Percentiles rank a stretch among this genome's conserved stretches.
These are phyloP conservation scores for Pocillopora grandis DNA, from an alignment of 92 coral and sea anemone genomes.

Conservation along the genomic window DNA sequence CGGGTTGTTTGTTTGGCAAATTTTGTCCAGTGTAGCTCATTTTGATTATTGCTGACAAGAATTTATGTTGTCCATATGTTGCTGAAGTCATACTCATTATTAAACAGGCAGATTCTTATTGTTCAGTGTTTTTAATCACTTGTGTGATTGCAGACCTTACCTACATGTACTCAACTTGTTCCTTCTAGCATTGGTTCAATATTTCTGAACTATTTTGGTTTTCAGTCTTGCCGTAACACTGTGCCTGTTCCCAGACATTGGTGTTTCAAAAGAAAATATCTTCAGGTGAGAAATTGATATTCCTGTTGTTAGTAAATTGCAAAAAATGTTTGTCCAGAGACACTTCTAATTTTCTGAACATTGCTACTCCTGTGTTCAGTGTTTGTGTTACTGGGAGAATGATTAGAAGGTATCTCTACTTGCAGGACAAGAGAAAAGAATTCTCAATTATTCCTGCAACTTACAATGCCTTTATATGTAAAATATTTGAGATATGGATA, in stretches of 20 bases:
- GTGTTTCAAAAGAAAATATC: slow-evolving; percentile 97
- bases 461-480: slow-evolving; percentile 62
- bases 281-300: slow-evolving; percentile 70
- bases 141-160: too few relatives aligned
- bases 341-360: slow-evolving; percentile 28
- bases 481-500: neutral
- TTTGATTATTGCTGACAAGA: too few relatives aligned
- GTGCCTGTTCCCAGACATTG: slow-evolving; percentile 99
- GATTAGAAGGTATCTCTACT: slow-evolving; percentile 53
- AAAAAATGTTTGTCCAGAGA: neutral
- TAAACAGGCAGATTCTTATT: too few relatives aligned
- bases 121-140: too few relatives aligned
- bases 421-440: slow-evolving; percentile 40
- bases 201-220: neutral
- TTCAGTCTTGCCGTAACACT: slow-evolving; percentile 92
- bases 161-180: too few relatives aligned
- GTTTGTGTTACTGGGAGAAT: slow-evolving; percentile 21
- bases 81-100: too few relatives aligned
- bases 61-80: too few relatives aligned
- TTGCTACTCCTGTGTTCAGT: slow-evolving; percentile 4
- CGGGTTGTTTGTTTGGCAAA: too few relatives aligned
- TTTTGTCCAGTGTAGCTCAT: too few relatives aligned
- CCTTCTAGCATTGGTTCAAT: too few relatives aligned
- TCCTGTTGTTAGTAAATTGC: neutral
- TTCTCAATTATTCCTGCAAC: slow-evolving; percentile 58